Base-by-base conservation (phyloP, 2,113 vertebrate species). In the Lates calcarifer region DNA sequence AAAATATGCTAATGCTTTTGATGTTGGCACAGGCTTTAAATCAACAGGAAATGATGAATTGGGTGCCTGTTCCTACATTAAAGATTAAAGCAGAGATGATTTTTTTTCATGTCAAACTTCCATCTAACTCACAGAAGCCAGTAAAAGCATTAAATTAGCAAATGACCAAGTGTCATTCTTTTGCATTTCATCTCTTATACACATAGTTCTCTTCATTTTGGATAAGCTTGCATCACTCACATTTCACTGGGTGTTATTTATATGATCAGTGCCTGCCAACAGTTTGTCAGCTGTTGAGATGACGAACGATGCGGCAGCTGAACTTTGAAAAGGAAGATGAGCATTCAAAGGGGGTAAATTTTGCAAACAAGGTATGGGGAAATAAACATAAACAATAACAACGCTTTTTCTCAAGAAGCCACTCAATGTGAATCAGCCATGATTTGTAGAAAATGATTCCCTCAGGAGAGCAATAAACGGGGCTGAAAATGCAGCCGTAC, bases 231-330 rank as follows among this genome's bases (percentile, higher is more conserved):
- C 72, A 81, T 74, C 80, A 35, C 55, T 81, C 70, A 49, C 51
- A 35, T 75, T 60, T 77, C 84, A 31, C 45, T 24, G 31, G 75
- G 83, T 84, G 71, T 73, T 84, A 76, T 84, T 84, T 79, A 65
- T 55, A 77, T 74, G 74, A 87, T 65, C 45, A 37, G 20, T 17
- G 55, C 43, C 65, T 81, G 82, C 73, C 83, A 79, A 63, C 66
- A 64, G 28, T 76, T 78, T 62, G 56, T 75, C 71, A 65, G 39
- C 57, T 5, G 67, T 64, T 70, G 51, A 71, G 60, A 45, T 53
- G 66, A 83, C 24, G 31, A 74, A 77, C 37, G 64, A 78, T 31
- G 37, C 49, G 58, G 66, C 53, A 65, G 61, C 79, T 78, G 58
- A 28, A 73, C 57, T 80, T 65, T 61, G 28, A 74, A 82, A 74